These are phyloP conservation scores for Microplitis demolitor DNA, from an alignment of 1,140 invertebrate species.

Conservation along the genomic window DNA sequence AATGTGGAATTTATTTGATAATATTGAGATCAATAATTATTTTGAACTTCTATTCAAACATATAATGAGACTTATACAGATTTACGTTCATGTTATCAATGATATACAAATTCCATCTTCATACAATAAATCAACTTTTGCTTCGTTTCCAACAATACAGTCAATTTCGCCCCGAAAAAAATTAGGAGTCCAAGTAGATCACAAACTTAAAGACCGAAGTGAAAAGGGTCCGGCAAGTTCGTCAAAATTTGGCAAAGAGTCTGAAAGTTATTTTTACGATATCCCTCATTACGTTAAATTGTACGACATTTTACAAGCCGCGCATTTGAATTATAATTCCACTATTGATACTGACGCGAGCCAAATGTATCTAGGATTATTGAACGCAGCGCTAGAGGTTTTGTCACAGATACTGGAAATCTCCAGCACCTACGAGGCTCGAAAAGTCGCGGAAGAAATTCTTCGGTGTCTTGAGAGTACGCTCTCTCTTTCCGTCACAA, in stretches of 20 bases:
- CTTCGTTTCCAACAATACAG: conserved; percentile 62
- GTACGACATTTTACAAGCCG: conserved; percentile 74
- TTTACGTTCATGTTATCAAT: conserved; percentile 78
- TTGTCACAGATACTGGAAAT: conserved; percentile 81
- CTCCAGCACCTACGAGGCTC: conserved; percentile 73
- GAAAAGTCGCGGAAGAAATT: conserved; percentile 79
- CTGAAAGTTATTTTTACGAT: conserved; percentile 69
- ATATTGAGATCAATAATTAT: conserved; percentile 55
- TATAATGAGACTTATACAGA: conserved; percentile 72
- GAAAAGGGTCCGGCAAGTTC: conserved; percentile 37
- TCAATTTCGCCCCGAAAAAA: conserved; percentile 64
- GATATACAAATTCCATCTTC: conserved; percentile 60
- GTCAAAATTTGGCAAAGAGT: conserved; percentile 42
- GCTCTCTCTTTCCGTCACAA: conserved; percentile 72
- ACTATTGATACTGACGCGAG: conserved; percentile 74
- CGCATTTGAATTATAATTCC: conserved; percentile 82
- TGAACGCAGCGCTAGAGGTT: conserved; percentile 70
- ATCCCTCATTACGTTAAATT: conserved; percentile 79
- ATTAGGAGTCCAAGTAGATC: conserved; percentile 42
- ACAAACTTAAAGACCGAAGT: conserved; percentile 43
- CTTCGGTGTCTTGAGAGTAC: conserved; percentile 76
- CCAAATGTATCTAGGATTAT: conserved; percentile 75
- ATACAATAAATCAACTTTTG: conserved; percentile 60
- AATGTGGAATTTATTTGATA: conserved; percentile 65
- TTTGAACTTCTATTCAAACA: conserved; percentile 72